phyloP scores from a whole-genome alignment of 2,888 invertebrate species.

The Machimus rusticus region DNA sequence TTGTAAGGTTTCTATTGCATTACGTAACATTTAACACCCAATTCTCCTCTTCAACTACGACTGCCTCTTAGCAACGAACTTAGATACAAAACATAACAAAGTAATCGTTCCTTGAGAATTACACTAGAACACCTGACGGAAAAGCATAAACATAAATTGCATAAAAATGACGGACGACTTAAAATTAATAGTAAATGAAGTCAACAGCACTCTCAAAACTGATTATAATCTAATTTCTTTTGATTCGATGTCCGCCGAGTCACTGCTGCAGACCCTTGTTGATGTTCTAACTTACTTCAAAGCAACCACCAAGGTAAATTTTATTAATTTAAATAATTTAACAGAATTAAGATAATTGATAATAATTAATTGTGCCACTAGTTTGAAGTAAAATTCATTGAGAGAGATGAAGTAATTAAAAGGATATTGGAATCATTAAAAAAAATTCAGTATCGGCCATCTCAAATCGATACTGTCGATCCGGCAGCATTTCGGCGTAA shows the following conservation, averaged over 20 bases:
- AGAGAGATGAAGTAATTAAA: constrained; percentile 77
- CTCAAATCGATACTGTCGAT: constrained; percentile 63
- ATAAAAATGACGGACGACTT: constrained; percentile 70
- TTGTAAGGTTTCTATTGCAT: too few species aligned
- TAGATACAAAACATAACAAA: not conserved
- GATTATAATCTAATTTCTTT: constrained; percentile 85
- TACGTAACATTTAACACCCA: too few species aligned
- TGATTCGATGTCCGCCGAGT: constrained; percentile 78
- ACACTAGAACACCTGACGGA: too few species aligned
- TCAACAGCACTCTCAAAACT: constrained; percentile 76
- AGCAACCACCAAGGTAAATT: constrained; percentile 69
- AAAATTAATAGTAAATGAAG: constrained; percentile 74
- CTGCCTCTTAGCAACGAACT: not conserved
- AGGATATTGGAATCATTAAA: constrained; percentile 75
- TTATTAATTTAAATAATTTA: not conserved
- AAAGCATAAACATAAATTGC: not conserved
- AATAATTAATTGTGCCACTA: constrained; percentile 48
- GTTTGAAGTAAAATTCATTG: constrained; percentile 77
- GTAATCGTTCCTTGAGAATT: not conserved
- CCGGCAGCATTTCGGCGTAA: constrained; percentile 62
- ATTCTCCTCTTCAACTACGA: not conserved
- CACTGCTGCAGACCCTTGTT: constrained; percentile 78
- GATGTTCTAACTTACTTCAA: constrained; percentile 79
- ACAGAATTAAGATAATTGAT: not conserved
- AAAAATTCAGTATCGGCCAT: constrained; percentile 82